Evolutionary conservation across 2,113 vertebrate species (phyloP).

Genomic region (Papio anubis): DNA sequence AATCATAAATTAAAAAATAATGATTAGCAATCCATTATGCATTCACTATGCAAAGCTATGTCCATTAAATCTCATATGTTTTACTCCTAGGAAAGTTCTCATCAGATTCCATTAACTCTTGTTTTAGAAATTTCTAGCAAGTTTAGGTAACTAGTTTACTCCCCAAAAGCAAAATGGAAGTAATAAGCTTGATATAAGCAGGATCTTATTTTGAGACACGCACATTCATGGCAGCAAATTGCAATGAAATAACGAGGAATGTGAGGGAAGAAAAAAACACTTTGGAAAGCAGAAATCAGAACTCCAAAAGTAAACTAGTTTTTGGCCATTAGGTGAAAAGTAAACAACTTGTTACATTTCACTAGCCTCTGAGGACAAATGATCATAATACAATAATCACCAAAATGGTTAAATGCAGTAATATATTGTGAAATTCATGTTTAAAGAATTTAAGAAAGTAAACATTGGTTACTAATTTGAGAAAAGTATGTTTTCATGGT

Average conservation of each 20-base stretch:
- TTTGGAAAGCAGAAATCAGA: conserved; percentile 20
- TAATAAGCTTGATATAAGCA: conserved; percentile 42
- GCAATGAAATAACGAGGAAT: background rate
- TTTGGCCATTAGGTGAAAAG: background rate
- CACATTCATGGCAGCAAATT: conserved; percentile 18
- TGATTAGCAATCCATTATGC: conserved; percentile 34
- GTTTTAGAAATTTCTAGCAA: conserved; percentile 49
- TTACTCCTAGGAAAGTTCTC: conserved; percentile 12
- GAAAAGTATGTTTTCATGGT: background rate
- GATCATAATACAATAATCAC: background rate
- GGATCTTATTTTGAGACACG: conserved; percentile 41
- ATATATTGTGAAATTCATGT: background rate
- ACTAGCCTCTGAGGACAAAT: background rate
- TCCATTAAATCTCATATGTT: background rate
- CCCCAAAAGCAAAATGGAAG: conserved; percentile 56
- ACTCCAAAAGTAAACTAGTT: background rate
- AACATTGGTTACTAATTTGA: background rate
- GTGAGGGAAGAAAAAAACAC: background rate
- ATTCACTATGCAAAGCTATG: conserved; percentile 48
- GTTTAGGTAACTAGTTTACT: conserved; percentile 28
- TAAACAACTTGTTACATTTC: background rate
- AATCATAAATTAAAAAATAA: conserved; percentile 49
- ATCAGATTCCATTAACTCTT: conserved; percentile 42
- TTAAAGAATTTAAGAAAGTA: background rate
- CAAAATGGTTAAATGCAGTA: background rate